These are phyloP conservation scores for Lysandra bellargus DNA, from an alignment of 2,888 invertebrate species.

Conservation along the genomic window DNA sequence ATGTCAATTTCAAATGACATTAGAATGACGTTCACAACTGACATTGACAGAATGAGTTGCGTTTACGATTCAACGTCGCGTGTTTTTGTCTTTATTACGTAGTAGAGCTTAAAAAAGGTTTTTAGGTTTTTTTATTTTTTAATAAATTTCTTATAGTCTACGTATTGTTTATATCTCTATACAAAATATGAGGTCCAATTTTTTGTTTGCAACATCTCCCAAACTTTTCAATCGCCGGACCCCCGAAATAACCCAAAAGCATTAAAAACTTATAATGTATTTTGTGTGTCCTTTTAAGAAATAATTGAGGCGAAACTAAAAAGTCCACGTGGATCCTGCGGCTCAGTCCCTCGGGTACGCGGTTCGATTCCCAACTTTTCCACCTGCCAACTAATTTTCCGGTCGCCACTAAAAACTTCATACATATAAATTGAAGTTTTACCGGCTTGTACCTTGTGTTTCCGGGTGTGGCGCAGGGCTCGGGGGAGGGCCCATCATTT, in stretches of 20 bases:
- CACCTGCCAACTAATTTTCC: slow-evolving; percentile 63
- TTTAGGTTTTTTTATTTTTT: not conserved
- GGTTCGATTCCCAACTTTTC: slow-evolving; percentile 49
- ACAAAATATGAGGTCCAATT: too few relatives aligned
- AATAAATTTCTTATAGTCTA: too few relatives aligned
- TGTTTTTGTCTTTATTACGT: too few relatives aligned
- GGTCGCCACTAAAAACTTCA: slow-evolving; percentile 55
- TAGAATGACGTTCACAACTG: too few relatives aligned
- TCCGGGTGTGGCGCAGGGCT: not conserved
- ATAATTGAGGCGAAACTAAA: slow-evolving; percentile 56
- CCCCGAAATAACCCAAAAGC: not conserved
- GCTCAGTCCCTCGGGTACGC: slow-evolving; percentile 46
- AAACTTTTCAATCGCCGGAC: too few relatives aligned
- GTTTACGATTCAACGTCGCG: too few relatives aligned
- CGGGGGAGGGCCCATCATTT: not conserved
- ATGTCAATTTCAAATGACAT: too few relatives aligned
- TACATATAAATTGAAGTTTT: slow-evolving; percentile 60
- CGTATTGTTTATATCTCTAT: too few relatives aligned
- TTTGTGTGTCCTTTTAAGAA: slow-evolving; percentile 13
- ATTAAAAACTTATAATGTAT: slow-evolving; percentile 17
- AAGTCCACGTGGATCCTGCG: not conserved
- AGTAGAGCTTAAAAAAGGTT: not conserved
- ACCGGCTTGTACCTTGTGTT: slow-evolving; percentile 38
- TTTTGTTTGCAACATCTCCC: too few relatives aligned
- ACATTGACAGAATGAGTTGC: too few relatives aligned